Evolutionary conservation across 1,140 invertebrate species (phyloP).

Genomic region (Acyrthosiphon pisum): DNA sequence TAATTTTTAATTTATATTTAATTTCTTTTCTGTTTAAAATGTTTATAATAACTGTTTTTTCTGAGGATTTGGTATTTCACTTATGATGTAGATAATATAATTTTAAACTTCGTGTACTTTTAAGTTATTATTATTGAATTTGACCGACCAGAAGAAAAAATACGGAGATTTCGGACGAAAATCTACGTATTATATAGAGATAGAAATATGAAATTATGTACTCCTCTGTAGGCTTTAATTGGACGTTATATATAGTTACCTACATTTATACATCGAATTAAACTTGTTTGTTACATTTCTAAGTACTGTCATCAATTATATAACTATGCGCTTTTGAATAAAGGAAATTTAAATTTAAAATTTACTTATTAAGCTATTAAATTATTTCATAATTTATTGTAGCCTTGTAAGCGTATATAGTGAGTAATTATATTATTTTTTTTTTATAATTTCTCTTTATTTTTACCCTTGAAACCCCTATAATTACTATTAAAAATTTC

Average conservation of each 20-base stretch:
- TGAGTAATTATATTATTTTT: neutral
- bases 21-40: neutral
- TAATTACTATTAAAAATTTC: neutral
- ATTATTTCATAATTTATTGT: neutral
- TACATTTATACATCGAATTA: neutral
- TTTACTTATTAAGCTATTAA: neutral
- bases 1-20: neutral
- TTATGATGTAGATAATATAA: neutral
- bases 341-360: neutral
- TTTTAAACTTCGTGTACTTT: neutral
- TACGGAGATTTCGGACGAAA: neutral
- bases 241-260: neutral
- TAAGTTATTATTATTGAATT: neutral
- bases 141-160: neutral
- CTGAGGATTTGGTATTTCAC: neutral
- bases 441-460: neutral
- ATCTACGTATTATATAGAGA: neutral
- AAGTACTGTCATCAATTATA: neutral
- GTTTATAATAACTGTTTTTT: neutral
- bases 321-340: neutral
- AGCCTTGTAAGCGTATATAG: neutral
- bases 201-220: conserved; percentile 1
- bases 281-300: neutral
- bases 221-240: neutral
- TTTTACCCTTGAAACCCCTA: neutral